Base-by-base conservation (phyloP, 2,888 invertebrate genomes). In the Anthophora plumipes region DNA sequence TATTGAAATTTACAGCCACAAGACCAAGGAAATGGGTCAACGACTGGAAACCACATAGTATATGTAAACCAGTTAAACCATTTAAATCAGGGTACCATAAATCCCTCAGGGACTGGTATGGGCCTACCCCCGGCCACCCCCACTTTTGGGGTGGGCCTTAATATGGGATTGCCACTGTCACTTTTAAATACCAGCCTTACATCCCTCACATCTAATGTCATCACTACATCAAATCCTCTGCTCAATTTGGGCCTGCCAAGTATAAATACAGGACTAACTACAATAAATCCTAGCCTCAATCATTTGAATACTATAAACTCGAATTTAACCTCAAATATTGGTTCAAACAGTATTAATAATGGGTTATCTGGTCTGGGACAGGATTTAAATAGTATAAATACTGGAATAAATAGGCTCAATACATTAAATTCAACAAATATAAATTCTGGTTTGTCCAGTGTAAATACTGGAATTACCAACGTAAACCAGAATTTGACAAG, bases 111-210 rank as follows among this genome's bases (percentile, higher is more conserved):
- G 92, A 93, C 93, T 91, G 93, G 92, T 91, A 93, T 93, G 93
- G 93, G 93, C 92, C 92, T 93, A 91, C 93, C 93, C 91, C 92
- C 93, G 91, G 93, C 93, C 92, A 92, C 92, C 93, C 93, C 93
- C 92, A 91, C 93, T 90, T 93, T 93, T 91, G 93, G 93, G 93
- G 93, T 93, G 89, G 93, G 93, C 92, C 93, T 93, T 87, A 93
- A 93, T 87, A 93, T 93, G 93, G 93, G 93, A 92, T 89, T 93
- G 90, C 93, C 93, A 81, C 89, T 93, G 82, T 93, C 93, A 86
- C 85, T 93, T 69, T 86, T 93, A 59, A 93, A 93, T 86, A 93
- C 93, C 74, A 92, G 91, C 88, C 91, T 93, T 72, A 91, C 93
- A 67, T 93, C 93, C 75, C 90, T 93, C 81, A 93, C 93, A 57